phyloP scores from a whole-genome alignment of 2,113 vertebrate species.

The Himantopus leucocephalus region DNA sequence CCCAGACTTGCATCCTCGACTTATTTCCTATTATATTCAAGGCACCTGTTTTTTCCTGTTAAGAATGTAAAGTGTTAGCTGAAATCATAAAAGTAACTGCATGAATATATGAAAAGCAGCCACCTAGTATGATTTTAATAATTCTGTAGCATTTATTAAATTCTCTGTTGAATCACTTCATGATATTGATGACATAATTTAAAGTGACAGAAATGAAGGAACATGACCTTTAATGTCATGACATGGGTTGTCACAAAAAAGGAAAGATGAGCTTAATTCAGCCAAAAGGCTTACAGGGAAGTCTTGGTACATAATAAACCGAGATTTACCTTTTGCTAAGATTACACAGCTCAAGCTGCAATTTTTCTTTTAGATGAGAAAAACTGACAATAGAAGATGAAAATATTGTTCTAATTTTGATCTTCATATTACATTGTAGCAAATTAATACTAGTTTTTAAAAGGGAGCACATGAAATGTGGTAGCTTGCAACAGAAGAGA shows the following conservation, averaged over 20 bases:
- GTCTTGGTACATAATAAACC: constrained; percentile 10
- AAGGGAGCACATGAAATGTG: not conserved
- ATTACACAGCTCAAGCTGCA: not conserved
- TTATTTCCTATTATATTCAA: constrained; percentile 24
- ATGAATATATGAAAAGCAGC: not conserved
- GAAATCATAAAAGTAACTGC: not conserved
- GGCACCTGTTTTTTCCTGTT: not conserved
- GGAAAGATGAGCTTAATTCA: constrained; percentile 36
- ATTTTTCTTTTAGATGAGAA: constrained; percentile 23
- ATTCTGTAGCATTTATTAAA: constrained; percentile 18
- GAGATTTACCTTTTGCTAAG: constrained; percentile 38
- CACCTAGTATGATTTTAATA: constrained; percentile 12
- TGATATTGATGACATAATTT: not conserved
- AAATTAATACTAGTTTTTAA: not conserved
- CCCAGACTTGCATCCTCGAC: not conserved
- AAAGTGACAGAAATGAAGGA: constrained; percentile 13
- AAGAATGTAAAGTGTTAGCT: not conserved
- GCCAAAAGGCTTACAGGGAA: constrained; percentile 2
- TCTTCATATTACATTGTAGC: not conserved
- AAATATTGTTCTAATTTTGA: constrained; percentile 26
- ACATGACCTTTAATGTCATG: constrained; percentile 50
- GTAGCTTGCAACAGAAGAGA: not conserved
- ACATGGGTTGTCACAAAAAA: constrained; percentile 2
- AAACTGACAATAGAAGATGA: not conserved
- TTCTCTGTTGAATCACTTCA: not conserved